A percentile compares a stretch with the other conserved stretches of the same genome.
phyloP scores from a whole-genome alignment of 2,113 vertebrate species.

The Sinocyclocheilus anophthalmus region DNA sequence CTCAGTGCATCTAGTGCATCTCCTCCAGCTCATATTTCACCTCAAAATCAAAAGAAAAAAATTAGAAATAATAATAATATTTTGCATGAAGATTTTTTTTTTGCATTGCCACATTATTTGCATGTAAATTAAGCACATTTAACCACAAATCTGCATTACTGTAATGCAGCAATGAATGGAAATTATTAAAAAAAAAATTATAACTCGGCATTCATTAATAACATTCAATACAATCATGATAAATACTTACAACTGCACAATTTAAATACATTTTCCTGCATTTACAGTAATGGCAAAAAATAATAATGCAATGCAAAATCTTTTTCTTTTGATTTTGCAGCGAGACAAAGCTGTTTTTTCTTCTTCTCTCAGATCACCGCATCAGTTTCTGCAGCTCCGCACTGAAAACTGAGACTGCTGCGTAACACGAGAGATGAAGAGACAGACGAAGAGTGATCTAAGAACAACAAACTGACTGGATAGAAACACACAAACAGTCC shows the following conservation, averaged over 20 bases:
- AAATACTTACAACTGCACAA: background rate
- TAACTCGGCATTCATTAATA: too few relatives aligned
- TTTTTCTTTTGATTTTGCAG: constrained; percentile 18
- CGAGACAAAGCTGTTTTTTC: background rate
- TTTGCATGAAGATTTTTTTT: background rate
- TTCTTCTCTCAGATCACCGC: background rate
- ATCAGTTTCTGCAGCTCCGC: background rate
- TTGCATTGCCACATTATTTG: background rate
- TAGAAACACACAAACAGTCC: constrained; percentile 56
- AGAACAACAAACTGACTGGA: constrained; percentile 62
- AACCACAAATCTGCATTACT: background rate
- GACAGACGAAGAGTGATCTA: constrained; percentile 55
- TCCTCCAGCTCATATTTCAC: background rate
- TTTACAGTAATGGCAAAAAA: background rate
- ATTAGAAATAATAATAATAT: background rate
- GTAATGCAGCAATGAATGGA: background rate
- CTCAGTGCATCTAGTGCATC: background rate
- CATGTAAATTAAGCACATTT: background rate
- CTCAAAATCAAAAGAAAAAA: background rate
- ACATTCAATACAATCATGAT: constrained; percentile 1
- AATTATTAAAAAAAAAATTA: background rate
- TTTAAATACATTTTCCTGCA: background rate
- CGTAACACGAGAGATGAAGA: background rate
- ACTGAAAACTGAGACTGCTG: background rate
- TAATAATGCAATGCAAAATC: background rate